Conservation (phyloP, 2,113 vertebrate species). For the Neopipo cinnamomea region DNA sequence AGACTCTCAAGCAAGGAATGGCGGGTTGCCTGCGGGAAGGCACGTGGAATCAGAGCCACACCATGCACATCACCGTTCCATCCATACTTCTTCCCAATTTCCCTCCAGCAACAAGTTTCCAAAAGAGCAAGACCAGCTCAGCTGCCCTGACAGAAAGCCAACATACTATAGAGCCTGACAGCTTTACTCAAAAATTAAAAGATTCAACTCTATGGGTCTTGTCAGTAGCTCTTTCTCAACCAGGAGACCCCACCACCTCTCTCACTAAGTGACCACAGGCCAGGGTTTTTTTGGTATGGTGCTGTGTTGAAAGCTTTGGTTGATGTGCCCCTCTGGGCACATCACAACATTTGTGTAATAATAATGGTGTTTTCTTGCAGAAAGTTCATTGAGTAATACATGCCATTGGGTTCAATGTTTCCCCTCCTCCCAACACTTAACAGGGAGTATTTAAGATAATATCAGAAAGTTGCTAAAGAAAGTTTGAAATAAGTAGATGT, state of each 20-base stretch:
- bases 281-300: rapidly evolving
- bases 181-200: background rate
- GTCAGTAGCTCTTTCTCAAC: background rate
- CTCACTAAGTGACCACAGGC: background rate
- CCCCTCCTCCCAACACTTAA: background rate
- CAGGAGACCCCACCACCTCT: background rate
- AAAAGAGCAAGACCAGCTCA: background rate
- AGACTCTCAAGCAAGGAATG: background rate
- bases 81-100: background rate
- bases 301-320: background rate
- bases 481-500: conserved; percentile 33
- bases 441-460: background rate
- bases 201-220: background rate
- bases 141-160: background rate
- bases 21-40: background rate
- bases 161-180: background rate
- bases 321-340: background rate
- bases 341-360: background rate
- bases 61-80: background rate
- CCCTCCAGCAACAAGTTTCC: background rate
- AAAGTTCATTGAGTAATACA: background rate
- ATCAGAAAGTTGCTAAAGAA: conserved; percentile 14
- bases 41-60: background rate
- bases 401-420: background rate
- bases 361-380: background rate